Base-by-base conservation (phyloP, 2,888 invertebrate genomes). In the Eupithecia inturbata region DNA sequence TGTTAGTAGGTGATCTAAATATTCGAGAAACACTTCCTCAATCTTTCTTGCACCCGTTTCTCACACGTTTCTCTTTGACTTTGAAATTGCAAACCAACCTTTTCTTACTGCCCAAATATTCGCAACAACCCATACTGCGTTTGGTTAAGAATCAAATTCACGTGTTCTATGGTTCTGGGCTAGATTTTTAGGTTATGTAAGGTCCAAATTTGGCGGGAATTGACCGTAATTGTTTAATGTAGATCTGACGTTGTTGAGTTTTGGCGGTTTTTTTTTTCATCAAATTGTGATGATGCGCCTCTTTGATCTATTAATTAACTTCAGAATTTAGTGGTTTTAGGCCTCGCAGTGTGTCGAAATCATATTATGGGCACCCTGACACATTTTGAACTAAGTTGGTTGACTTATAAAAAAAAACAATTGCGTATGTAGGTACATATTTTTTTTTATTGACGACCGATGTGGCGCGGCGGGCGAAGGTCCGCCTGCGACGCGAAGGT, bases 191-290 rank as follows among this genome's bases (percentile, higher is more conserved):
- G 41, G 39, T 77, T 81, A 78, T 80, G 68, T 64, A 67, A 49
- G 71, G 78, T 81, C 69, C 76, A 80, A 81, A 86, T 87, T 84
- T 82, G 85, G 80, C 82, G 82, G 84, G 88, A 78, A 92, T 91
- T 91, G 91, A 85, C 82, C 86, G 89, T 91, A 92, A 92, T 92
- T 91, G 90, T 85, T 89, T 88, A 89, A 89, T 90, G 84, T 88
- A 39, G 22, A 16, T 62, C 31, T 68, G 53, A n/a, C 49, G n/a
- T 53, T 31, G 39, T 41, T 9, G 33, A 31, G 66, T 66, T 66
- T 66, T 66, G 66, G 49, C 53, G 53, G 49, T 33, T 31, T 66
- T 66, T 66, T 66, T 31, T 66, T 66, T 19, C 28, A 28, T 63
- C 36, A 36, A 33, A n/a, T 33, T n/a, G 19, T 36, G 33, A 36